Conservation (phyloP, 1,140 invertebrate genomes). For the Sinonovacula constricta region DNA sequence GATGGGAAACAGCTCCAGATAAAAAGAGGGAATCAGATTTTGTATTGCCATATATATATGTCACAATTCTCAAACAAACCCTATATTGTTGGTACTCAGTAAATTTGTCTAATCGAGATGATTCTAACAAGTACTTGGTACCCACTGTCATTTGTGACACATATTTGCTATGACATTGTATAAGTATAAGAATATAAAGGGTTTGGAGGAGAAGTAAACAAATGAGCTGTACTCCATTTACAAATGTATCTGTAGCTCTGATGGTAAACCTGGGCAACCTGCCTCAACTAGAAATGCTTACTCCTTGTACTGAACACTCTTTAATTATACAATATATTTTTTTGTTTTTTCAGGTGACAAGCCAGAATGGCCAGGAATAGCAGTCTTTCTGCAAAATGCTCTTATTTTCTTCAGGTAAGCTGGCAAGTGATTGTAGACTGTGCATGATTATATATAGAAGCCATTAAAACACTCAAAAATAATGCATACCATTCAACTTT, state of each 20-base stretch:
- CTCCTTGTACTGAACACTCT: neutral
- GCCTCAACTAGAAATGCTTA: neutral
- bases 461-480: too few species aligned
- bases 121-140: too few species aligned
- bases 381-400: conserved; percentile 95
- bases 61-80: too few species aligned
- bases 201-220: neutral
- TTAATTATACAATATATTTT: neutral
- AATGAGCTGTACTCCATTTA: neutral
- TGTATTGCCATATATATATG: too few species aligned
- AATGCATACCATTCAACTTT: too few species aligned
- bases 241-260: neutral
- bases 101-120: too few species aligned
- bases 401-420: conserved; percentile 93
- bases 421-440: too few species aligned
- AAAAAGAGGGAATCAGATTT: too few species aligned
- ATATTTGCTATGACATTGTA: neutral
- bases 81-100: too few species aligned
- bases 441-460: too few species aligned
- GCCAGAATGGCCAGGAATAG: conserved; percentile 90
- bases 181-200: neutral
- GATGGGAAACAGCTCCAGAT: too few species aligned
- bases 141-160: too few species aligned
- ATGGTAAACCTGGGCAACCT: neutral
- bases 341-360: conserved; percentile 56